Conservation (phyloP, 1,140 invertebrate species). For the Cardiocondyla obscurior region DNA sequence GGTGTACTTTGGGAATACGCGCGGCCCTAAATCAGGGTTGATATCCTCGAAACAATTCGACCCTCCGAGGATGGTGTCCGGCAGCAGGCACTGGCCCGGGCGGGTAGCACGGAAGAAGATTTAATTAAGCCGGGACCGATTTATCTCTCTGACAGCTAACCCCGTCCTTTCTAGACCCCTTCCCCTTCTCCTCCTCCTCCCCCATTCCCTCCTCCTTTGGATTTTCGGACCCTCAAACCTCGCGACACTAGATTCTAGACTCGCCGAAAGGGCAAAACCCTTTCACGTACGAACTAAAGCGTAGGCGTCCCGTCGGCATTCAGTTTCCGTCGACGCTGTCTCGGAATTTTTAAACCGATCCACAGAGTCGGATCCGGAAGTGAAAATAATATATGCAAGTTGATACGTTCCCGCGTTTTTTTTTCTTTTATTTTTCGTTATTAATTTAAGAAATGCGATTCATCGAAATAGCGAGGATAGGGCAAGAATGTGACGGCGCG, state of each 20-base stretch:
- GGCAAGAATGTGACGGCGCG: background rate
- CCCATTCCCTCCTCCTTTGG: constrained; percentile 70
- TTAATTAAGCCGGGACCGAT: constrained; percentile 84
- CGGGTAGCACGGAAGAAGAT: constrained; percentile 83
- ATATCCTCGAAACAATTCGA: constrained; percentile 83
- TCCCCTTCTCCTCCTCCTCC: constrained; percentile 56
- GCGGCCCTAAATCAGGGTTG: constrained; percentile 82
- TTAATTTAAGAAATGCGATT: background rate
- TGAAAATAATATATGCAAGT: background rate
- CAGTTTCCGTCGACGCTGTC: constrained; percentile 53
- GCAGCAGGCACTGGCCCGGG: constrained; percentile 68
- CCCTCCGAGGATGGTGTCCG: constrained; percentile 76
- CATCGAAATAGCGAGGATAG: background rate
- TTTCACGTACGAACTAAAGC: constrained; percentile 52
- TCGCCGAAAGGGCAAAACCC: constrained; percentile 61
- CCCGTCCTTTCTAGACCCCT: constrained; percentile 74
- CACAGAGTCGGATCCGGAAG: background rate
- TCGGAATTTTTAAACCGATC: background rate
- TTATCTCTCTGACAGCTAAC: constrained; percentile 84
- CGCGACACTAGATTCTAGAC: constrained; percentile 75
- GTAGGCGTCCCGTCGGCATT: constrained; percentile 48
- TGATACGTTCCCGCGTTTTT: too few relatives aligned
- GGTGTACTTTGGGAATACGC: constrained; percentile 76
- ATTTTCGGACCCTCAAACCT: constrained; percentile 75
- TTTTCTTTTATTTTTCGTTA: background rate